These are phyloP conservation scores for Elysia chlorotica DNA, from an alignment of 1,140 invertebrate genomes.

Conservation along the genomic window DNA sequence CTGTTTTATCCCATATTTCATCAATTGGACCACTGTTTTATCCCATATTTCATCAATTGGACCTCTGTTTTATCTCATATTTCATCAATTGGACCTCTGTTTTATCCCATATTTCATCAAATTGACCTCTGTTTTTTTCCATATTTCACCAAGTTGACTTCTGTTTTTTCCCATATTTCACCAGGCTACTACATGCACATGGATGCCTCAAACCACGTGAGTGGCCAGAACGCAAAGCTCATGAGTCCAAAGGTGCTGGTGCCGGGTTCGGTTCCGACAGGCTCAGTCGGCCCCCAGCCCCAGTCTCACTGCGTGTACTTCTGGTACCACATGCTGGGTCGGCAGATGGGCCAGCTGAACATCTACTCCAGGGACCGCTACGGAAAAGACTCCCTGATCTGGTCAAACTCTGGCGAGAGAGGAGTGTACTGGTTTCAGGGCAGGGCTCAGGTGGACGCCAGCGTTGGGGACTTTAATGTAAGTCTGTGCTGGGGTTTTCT, in stretches of 20 bases:
- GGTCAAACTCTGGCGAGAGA: slow-evolving; percentile 17
- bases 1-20: too few relatives aligned
- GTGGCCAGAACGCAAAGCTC: slow-evolving; percentile 44
- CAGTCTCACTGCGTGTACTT: slow-evolving; percentile 63
- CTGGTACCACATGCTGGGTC: slow-evolving; percentile 80
- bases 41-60: too few relatives aligned
- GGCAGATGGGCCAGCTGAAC: slow-evolving; percentile 43
- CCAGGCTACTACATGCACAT: slow-evolving; percentile 58
- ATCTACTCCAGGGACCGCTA: slow-evolving; percentile 38
- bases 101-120: too few relatives aligned
- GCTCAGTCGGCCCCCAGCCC: too few relatives aligned
- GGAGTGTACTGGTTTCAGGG: slow-evolving; percentile 51
- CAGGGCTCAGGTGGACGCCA: neutral
- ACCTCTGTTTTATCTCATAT: too few relatives aligned
- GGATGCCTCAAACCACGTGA: slow-evolving; percentile 48
- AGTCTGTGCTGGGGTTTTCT: too few relatives aligned
- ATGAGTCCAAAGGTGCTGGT: slow-evolving; percentile 29
- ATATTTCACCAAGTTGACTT: too few relatives aligned
- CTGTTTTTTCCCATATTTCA: too few relatives aligned
- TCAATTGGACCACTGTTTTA: too few relatives aligned
- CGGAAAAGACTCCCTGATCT: slow-evolving; percentile 27
- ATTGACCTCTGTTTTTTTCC: too few relatives aligned
- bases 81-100: too few relatives aligned
- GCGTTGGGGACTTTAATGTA: slow-evolving; percentile 21
- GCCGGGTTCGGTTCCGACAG: slow-evolving; percentile 3